A percentile compares a stretch with the other conserved stretches of the same genome.
phyloP scores from a whole-genome alignment of 2,797 vertebrate genomes.

The Sebastes melanostomus region DNA sequence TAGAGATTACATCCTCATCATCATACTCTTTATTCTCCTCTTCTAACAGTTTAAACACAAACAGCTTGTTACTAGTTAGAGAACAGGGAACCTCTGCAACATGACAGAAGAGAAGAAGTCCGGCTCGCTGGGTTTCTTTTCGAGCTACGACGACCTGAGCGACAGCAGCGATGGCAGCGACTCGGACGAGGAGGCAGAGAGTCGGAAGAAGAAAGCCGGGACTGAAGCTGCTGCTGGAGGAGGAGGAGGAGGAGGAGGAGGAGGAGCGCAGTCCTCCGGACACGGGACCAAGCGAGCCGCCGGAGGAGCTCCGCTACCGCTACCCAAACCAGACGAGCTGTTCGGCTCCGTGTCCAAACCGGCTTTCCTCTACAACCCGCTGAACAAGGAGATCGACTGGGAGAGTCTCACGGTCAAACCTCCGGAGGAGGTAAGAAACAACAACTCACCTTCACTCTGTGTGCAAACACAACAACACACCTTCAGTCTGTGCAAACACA shows the following conservation, averaged over 20 bases:
- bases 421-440: constrained; percentile 88
- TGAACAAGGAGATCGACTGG: constrained; percentile 95
- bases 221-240: constrained; percentile 21
- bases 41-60: not conserved
- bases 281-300: constrained; percentile 58
- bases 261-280: constrained; percentile 28
- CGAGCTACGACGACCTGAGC: constrained; percentile 87
- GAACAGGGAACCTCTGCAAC: not conserved
- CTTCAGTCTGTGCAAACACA: too few species aligned
- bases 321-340: constrained; percentile 91
- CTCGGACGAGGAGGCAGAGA: constrained; percentile 66
- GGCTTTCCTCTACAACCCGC: constrained; percentile 91
- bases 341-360: constrained; percentile 90
- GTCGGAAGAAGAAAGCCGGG: constrained; percentile 53
- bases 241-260: too few species aligned
- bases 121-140: constrained; percentile 89
- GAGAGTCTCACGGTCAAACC: constrained; percentile 89
- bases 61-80: rapidly evolving
- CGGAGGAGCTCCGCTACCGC: constrained; percentile 48
- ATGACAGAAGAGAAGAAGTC: constrained; percentile 87
- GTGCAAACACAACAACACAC: too few species aligned
- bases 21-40: not conserved
- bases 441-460: too few species aligned
- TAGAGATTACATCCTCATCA: not conserved
- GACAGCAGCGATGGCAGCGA: constrained; percentile 78